These are phyloP conservation scores for Ormyrus labotus DNA, from an alignment of 2,888 invertebrate genomes.

Conservation along the genomic window DNA sequence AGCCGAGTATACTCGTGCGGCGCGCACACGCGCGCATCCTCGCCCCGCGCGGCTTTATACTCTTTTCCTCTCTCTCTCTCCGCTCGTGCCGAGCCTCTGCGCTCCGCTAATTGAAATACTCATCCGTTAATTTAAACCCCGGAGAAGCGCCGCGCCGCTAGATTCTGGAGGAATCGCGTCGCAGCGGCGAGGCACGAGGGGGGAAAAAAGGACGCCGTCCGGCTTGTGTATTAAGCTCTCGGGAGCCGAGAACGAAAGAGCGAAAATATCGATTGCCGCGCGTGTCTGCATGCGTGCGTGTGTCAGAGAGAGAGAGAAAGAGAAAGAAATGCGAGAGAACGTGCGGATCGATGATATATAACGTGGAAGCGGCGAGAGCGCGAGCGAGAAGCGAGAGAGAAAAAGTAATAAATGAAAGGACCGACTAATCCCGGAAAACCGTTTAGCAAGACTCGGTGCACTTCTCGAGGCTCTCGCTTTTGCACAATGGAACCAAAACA, in stretches of 20 bases:
- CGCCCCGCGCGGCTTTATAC: conserved; percentile 10
- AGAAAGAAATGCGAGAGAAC: neutral
- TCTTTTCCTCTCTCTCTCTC: neutral
- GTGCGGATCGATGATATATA: conserved; percentile 36
- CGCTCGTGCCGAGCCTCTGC: too few relatives aligned
- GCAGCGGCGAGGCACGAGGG: too few relatives aligned
- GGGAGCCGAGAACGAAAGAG: conserved; percentile 14
- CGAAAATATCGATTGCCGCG: conserved; percentile 38
- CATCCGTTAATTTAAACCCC: too few relatives aligned
- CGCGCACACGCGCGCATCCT: neutral
- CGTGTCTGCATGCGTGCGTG: neutral
- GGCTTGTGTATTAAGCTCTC: too few relatives aligned
- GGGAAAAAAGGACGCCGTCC: too few relatives aligned
- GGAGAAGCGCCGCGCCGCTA: neutral
- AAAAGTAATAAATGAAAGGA: conserved; percentile 1
- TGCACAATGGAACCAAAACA: too few relatives aligned
- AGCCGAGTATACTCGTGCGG: neutral
- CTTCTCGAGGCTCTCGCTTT: too few relatives aligned
- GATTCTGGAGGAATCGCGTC: too few relatives aligned
- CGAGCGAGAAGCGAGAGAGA: neutral
- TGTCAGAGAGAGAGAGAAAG: neutral
- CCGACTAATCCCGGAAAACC: neutral
- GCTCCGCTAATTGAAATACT: too few relatives aligned
- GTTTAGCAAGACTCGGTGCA: neutral
- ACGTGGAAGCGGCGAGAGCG: neutral